Evolutionary conservation across 2,113 vertebrate species (phyloP).

Genomic region (Tyrannus savana): DNA sequence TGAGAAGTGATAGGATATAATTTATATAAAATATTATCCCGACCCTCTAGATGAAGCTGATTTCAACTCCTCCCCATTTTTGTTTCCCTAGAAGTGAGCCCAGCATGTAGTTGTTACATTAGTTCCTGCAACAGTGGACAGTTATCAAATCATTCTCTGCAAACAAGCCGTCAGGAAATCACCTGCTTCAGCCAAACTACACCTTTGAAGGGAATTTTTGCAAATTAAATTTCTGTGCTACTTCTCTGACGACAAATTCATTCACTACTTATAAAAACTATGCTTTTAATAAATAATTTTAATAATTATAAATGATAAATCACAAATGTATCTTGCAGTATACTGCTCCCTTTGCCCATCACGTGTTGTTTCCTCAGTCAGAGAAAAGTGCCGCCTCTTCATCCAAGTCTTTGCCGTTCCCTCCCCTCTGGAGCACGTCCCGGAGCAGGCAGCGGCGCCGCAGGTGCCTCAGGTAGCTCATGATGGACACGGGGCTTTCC

Average conservation of each 20-base stretch:
- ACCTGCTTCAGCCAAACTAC: neutral
- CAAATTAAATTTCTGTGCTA: neutral
- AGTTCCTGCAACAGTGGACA: neutral
- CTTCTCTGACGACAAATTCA: neutral
- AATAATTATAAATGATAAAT: neutral
- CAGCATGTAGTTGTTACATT: neutral
- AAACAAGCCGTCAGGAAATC: neutral
- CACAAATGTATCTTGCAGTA: neutral
- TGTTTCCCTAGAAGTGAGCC: neutral
- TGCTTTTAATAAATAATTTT: neutral
- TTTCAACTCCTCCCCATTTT: neutral
- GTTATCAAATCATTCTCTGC: neutral
- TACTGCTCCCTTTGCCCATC: neutral
- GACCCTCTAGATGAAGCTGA: neutral
- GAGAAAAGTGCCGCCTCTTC: neutral
- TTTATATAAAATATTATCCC: neutral
- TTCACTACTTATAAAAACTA: neutral
- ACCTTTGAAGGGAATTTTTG: neutral
- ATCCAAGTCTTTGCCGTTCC: neutral
- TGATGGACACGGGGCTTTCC: neutral
- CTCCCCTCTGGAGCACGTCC: fast-evolving
- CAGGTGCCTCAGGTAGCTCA: neutral
- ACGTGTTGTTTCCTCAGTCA: neutral
- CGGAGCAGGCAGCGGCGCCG: neutral
- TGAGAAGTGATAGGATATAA: neutral